Evolutionary conservation across 2,797 vertebrate genomes (phyloP), one percentile per base, ranked within the genome.

Genomic region (Syngnathus acus): DNA sequence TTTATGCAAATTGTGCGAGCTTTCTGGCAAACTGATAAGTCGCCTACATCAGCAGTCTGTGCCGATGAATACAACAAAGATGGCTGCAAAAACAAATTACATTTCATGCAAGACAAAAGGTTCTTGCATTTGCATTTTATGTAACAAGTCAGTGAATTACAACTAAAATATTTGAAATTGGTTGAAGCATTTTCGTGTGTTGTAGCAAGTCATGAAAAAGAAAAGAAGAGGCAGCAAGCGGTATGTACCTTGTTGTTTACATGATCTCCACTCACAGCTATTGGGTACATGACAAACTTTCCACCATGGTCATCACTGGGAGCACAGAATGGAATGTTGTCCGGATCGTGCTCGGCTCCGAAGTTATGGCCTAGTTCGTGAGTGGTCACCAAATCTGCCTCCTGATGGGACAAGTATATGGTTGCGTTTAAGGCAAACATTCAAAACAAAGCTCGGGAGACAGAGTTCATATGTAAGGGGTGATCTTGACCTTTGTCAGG

Each of bases 331-430:
- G 85, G 68, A 48, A 97, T 83, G 68, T 93, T 94, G 76, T 99
- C 97, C 0, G 96, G 96, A 79, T 99, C 97, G 0, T 99, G 97
- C 76, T 99, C 97, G 6, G 97, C 95, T 75, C 97, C 97, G 54
- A 99, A 99, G 84, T 99, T 99, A 78, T 99, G 97, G 42, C 97
- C 97, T 1, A 99, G 83, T 70, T 99, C 97, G 61, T 99, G 97
- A 23, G 97, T 98, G 0, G 97, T 99, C 65, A 99, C 97, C 76
- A 99, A 84, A 81, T 99, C 97, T 0, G 97, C 97, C 87, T 99
- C 97, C 97, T 99, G 81, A 67, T 69, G 7, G 13, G n/a, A 47
- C 68, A 54, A 40, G 37, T 7, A 53, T 1, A 8, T 16, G 7
- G 6, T 10, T 19, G 51, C 32, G 23, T 64, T 64, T 11, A 50